Percentiles rank a stretch among this genome's conserved stretches.
These are phyloP conservation scores for Dendrocincla fuliginosa DNA, from an alignment of 2,797 vertebrate genomes.

Conservation along the genomic window DNA sequence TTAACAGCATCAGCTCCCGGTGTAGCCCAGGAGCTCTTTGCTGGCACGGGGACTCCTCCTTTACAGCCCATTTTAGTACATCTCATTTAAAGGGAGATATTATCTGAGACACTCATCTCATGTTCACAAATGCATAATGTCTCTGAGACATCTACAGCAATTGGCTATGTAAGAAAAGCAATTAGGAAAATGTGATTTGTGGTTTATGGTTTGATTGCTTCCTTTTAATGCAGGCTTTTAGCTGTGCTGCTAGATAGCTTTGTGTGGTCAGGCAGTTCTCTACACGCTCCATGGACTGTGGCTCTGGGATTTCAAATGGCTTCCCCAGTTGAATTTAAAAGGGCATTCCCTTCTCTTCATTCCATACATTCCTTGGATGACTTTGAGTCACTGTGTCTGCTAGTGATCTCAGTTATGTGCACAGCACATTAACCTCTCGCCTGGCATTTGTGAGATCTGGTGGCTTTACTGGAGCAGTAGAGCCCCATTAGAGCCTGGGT, in stretches of 20 bases:
- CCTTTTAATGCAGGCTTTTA: not conserved
- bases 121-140: not conserved
- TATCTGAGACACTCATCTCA: not conserved
- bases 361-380: not conserved
- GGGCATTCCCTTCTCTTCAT: not conserved
- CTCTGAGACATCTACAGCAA: slow-evolving; percentile 17
- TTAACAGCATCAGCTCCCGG: not conserved
- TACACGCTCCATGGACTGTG: fast-evolving
- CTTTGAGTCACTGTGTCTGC: not conserved
- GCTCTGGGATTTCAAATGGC: not conserved
- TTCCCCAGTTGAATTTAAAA: not conserved
- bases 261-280: not conserved
- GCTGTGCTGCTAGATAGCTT: not conserved
- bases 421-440: not conserved
- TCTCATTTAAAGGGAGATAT: not conserved
- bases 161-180: slow-evolving; percentile 22
- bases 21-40: not conserved
- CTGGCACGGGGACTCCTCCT: not conserved
- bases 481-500: not conserved
- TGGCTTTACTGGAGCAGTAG: not conserved
- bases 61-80: not conserved
- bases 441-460: not conserved
- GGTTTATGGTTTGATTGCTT: not conserved
- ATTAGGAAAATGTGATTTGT: slow-evolving; percentile 34
- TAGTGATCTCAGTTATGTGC: not conserved